Evolutionary conservation across 2,113 vertebrate species (phyloP).

Genomic region (Bos indicus): DNA sequence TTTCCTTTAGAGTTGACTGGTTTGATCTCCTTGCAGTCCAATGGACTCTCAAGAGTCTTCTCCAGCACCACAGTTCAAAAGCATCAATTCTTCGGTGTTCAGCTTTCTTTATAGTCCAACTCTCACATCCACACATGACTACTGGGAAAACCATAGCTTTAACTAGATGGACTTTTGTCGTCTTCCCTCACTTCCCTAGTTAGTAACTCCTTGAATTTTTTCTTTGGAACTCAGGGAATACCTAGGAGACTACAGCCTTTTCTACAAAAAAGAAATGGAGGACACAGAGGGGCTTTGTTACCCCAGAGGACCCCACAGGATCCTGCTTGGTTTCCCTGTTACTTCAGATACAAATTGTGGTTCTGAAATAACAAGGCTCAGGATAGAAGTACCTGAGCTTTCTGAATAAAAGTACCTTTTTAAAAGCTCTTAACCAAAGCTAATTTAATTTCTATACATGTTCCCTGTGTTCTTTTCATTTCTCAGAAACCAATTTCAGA

Average conservation of each 20-base stretch:
- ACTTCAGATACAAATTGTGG: neutral
- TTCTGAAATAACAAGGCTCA: neutral
- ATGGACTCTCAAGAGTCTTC: neutral
- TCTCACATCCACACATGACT: neutral
- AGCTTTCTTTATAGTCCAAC: neutral
- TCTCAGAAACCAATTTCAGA: slow-evolving; percentile 69
- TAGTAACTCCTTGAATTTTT: neutral
- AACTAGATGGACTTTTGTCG: neutral
- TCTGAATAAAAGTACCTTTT: slow-evolving; percentile 10
- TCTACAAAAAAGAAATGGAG: neutral
- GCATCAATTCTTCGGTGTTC: neutral
- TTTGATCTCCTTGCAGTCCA: neutral
- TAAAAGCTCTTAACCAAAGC: slow-evolving; percentile 40
- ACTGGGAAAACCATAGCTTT: neutral
- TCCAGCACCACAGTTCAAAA: neutral
- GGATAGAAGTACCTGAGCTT: neutral
- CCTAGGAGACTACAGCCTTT: neutral
- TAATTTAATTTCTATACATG: slow-evolving; percentile 45
- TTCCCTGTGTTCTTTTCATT: slow-evolving; percentile 64
- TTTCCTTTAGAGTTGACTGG: neutral
- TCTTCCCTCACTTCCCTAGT: neutral
- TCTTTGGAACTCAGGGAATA: neutral
- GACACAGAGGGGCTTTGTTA: neutral
- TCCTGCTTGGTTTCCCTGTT: neutral
- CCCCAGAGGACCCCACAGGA: neutral